These are phyloP conservation scores for Patella vulgata DNA, from an alignment of 1,140 invertebrate genomes.

Conservation along the genomic window DNA sequence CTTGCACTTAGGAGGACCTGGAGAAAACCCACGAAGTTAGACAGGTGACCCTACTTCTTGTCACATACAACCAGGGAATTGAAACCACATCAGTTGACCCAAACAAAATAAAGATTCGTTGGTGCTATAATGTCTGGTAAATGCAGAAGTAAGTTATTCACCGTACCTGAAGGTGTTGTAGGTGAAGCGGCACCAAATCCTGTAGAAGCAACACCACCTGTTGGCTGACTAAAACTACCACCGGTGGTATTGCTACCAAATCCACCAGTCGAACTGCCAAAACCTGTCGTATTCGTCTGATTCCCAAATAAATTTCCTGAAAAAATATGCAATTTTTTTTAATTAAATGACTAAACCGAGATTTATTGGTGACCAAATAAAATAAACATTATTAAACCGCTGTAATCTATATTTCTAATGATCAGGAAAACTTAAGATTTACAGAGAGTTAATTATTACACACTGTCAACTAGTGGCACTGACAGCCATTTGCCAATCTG, in stretches of 20 bases:
- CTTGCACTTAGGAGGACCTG: too few species aligned
- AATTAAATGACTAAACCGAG: not conserved
- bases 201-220: constrained; percentile 16
- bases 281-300: not conserved
- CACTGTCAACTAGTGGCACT: not conserved
- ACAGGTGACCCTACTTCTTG: not conserved
- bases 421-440: not conserved
- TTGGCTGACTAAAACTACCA: too few species aligned
- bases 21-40: too few species aligned
- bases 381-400: constrained; percentile 2
- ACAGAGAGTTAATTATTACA: constrained; percentile 2
- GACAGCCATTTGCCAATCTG: too few species aligned
- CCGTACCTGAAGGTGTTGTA: not conserved
- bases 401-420: not conserved
- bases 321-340: not conserved
- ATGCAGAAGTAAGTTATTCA: too few species aligned
- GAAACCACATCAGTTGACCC: not conserved
- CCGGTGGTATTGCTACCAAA: too few species aligned
- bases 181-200: constrained; percentile 20
- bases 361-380: constrained; percentile 3
- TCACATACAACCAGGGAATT: too few species aligned
- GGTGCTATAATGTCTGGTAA: not conserved
- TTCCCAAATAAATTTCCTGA: not conserved
- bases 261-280: not conserved
- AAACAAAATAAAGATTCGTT: not conserved